A percentile compares a stretch with the other conserved stretches of the same genome.
Conservation (phyloP, 2,113 vertebrate genomes). For the Sorex fumeus region DNA sequence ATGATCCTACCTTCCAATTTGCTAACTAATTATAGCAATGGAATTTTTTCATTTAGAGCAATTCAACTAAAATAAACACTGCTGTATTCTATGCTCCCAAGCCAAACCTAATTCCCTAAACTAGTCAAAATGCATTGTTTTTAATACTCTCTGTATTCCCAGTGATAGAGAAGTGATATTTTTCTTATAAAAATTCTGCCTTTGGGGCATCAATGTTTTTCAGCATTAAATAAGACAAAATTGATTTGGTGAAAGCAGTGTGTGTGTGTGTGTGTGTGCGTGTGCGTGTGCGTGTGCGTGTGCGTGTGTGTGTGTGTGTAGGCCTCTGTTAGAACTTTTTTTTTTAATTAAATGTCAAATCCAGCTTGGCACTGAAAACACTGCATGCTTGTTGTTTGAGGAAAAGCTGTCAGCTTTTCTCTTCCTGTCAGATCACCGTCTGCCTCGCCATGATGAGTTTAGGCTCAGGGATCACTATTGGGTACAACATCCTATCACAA, state of each 20-base stretch:
- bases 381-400: slow-evolving; percentile 76
- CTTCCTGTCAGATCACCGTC: slow-evolving; percentile 85
- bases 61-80: slow-evolving; percentile 68
- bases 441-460: slow-evolving; percentile 84
- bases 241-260: slow-evolving; percentile 67
- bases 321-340: slow-evolving; percentile 79
- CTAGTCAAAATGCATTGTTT: slow-evolving; percentile 72
- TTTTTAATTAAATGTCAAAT: slow-evolving; percentile 88
- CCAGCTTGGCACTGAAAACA: slow-evolving; percentile 81
- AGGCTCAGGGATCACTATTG: slow-evolving; percentile 74
- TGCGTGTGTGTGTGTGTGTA: background rate
- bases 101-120: slow-evolving; percentile 61
- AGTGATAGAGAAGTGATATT: background rate
- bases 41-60: slow-evolving; percentile 33
- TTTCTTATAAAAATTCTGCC: slow-evolving; percentile 68
- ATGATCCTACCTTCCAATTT: background rate
- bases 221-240: slow-evolving; percentile 81
- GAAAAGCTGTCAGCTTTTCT: slow-evolving; percentile 85
- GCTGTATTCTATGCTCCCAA: slow-evolving; percentile 39
- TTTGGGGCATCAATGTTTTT: slow-evolving; percentile 72
- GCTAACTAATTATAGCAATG: slow-evolving; percentile 49
- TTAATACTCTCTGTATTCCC: slow-evolving; percentile 75
- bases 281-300: background rate
- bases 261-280: background rate
- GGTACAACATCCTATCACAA: slow-evolving; percentile 66